A percentile compares a stretch with the other conserved stretches of the same genome.
These are phyloP conservation scores for Rhinoderma darwinii DNA, from an alignment of 2,113 vertebrate species.

Conservation along the genomic window DNA sequence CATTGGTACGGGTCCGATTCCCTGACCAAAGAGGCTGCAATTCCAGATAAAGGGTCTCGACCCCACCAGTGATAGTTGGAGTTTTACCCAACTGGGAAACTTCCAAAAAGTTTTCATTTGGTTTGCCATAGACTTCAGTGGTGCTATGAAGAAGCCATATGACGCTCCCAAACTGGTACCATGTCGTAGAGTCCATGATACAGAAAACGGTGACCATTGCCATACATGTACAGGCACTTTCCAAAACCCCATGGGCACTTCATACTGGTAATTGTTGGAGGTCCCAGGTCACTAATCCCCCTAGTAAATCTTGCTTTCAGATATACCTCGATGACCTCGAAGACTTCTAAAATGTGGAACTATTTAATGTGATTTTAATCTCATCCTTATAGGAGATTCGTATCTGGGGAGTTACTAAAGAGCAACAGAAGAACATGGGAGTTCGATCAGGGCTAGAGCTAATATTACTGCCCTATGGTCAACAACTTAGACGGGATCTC, in stretches of 20 bases:
- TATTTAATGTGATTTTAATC: not conserved
- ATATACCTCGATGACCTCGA: not conserved
- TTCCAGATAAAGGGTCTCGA: not conserved
- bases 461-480: slow-evolving; percentile 83
- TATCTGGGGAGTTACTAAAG: slow-evolving; percentile 76
- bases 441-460: slow-evolving; percentile 86
- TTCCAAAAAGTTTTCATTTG: no score
- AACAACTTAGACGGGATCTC: slow-evolving; percentile 80
- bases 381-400: slow-evolving; percentile 73
- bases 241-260: not conserved
- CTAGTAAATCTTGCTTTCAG: not conserved
- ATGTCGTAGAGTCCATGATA: not conserved
- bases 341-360: not conserved
- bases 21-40: not conserved
- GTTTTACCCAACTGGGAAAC: not conserved
- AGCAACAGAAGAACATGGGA: slow-evolving; percentile 80
- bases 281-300: not conserved
- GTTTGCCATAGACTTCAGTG: no score
- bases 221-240: not conserved
- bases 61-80: not conserved
- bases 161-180: not conserved
- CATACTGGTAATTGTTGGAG: not conserved
- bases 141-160: no score
- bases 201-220: not conserved
- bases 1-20: not conserved